Evolutionary conservation across 30 jellyfish, hydroid and myxozoan species (phyloP), one percentile per base, ranked within the genome.

Genomic region (Aurelia coerulea): DNA sequence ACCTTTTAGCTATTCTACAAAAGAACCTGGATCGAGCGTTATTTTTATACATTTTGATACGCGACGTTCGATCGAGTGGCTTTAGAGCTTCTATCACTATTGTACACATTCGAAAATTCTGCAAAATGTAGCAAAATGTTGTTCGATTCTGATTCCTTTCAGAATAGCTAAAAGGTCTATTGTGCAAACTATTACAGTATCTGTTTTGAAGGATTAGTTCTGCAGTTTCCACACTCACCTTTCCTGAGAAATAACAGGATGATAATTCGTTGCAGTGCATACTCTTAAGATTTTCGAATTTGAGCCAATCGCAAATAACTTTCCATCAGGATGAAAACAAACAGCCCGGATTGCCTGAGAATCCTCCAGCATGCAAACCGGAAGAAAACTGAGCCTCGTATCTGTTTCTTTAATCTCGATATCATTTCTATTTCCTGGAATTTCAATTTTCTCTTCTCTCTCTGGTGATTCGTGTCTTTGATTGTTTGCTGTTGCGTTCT

Each of bases 331-430:
- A 60, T 92, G 98, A 68, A 92, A 92, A 34, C 92, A 49, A 68
- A 88, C 98, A 8, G 98, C 95, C 5, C 98, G 89, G 2, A 92
- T 84, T 41, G 98, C 98, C 71, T 92, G 98, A 1, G 88, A 56
- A 65, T 92, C 98, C 53, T 87, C 96, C n/a, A 92, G 74, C 90
- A 79, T 41, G 77, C 91, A 77, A 70, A 86, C 87, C 19, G 98
- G 96, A 5, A 60, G 53, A 81, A 86, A 92, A 39, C 85, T 65
- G 34, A 66, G 73, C 46, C 68, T 42, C 17, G 65, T 18, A 3
- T 83, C 90, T 2, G 79, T 29, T 10, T 71, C 96, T 4, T 46
- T 74, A 3, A 66, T 34, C 60, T 84, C 87, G 1, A 23, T 72
- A 13, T 73, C 83, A 2, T 56, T 17, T 12, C 14, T 34, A 33